These are phyloP conservation scores for Dipodomys merriami DNA, from an alignment of 2,113 vertebrate species.

Conservation along the genomic window DNA sequence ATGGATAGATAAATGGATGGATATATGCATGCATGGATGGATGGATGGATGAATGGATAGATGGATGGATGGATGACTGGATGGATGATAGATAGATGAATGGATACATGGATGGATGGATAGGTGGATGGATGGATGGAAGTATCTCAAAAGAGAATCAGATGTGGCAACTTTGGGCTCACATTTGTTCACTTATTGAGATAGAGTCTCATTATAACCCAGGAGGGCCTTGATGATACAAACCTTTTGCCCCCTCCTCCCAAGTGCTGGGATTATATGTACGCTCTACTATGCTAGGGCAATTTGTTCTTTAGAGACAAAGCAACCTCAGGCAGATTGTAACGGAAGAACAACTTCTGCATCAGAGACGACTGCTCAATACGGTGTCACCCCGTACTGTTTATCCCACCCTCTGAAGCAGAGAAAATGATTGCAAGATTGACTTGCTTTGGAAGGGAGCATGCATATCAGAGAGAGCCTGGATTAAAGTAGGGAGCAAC, in stretches of 20 bases:
- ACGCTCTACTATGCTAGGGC: not conserved
- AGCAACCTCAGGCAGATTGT: not conserved
- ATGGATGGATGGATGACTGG: too few species aligned
- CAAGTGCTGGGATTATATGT: not conserved
- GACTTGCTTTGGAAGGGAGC: not conserved
- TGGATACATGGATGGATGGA: too few species aligned
- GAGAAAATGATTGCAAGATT: not conserved
- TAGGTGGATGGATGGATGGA: not conserved
- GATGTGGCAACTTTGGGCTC: not conserved
- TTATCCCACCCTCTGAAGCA: too few species aligned
- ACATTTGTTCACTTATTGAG: not conserved
- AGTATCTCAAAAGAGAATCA: not conserved
- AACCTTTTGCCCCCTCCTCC: not conserved
- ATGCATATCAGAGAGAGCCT: fast-evolving
- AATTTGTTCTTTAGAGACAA: not conserved
- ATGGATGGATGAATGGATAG: not conserved
- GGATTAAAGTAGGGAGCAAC: not conserved
- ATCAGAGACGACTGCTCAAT: not conserved
- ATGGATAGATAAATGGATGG: too few species aligned
- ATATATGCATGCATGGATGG: too few species aligned
- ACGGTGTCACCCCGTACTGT: not conserved
- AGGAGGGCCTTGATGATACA: not conserved
- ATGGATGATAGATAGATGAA: not conserved
- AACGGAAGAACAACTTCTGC: not conserved
- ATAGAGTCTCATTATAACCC: not conserved